A percentile compares a stretch with the other conserved stretches of the same genome.
These are phyloP conservation scores for Cyclura pinguis DNA, from an alignment of 2,797 vertebrate species.

Conservation along the genomic window DNA sequence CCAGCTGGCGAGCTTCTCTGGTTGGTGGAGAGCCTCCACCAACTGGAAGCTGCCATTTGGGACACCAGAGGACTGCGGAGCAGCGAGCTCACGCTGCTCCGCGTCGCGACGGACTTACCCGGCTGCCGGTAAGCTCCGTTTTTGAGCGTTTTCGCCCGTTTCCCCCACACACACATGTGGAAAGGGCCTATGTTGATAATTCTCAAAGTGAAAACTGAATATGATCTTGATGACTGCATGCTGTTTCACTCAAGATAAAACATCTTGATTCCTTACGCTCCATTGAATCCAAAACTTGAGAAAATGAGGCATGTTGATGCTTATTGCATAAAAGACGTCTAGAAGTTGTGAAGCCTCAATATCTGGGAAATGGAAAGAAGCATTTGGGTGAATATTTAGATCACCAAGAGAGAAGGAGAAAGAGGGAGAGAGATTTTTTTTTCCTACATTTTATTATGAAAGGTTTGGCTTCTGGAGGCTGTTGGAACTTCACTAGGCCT, in stretches of 20 bases:
- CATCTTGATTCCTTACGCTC: conserved; percentile 35
- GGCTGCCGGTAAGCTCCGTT: too few species aligned
- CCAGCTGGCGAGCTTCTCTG: too few species aligned
- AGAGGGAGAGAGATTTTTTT: background rate
- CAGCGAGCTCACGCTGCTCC: too few species aligned
- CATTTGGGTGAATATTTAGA: conserved; percentile 6
- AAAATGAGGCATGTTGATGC: conserved; percentile 30
- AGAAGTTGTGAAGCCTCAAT: conserved; percentile 21
- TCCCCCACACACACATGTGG: too few species aligned
- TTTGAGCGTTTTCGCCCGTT: too few species aligned
- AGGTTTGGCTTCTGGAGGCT: background rate
- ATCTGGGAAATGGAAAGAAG: conserved; percentile 24
- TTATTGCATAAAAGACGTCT: conserved; percentile 24
- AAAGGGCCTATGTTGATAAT: conserved; percentile 45
- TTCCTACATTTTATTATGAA: background rate
- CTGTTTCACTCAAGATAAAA: conserved; percentile 16
- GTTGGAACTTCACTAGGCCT: background rate
- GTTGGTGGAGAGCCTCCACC: too few species aligned
- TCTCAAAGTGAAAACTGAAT: conserved; percentile 35
- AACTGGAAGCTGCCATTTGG: too few species aligned
- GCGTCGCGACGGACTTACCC: too few species aligned
- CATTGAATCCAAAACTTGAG: conserved; percentile 6
- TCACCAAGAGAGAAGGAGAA: background rate
- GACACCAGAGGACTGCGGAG: too few species aligned
- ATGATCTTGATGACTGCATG: conserved; percentile 22